Evolutionary conservation across 2,797 vertebrate genomes (phyloP), one percentile per base, ranked within the genome.

Genomic region (Etheostoma perlongum): DNA sequence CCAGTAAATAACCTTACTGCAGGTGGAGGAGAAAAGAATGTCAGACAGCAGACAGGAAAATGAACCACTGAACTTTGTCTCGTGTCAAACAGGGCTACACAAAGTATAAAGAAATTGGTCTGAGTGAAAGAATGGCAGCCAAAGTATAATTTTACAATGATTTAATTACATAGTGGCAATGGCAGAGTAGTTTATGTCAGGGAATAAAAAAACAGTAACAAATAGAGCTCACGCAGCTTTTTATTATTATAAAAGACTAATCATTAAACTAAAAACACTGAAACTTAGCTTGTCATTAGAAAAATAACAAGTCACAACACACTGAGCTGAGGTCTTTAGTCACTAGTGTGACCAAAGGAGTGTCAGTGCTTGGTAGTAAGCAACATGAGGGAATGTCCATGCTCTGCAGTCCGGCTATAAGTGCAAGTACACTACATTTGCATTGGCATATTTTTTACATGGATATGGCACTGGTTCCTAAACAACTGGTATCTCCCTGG

Each of bases 241-340:
- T 78, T 58, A 48, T 44, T 67, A 3, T 40, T 61, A 13, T 75
- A 76, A 82, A 73, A 18, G 54, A 15, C 61, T 62, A 40, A 46
- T 52, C 61, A 74, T 72, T 85, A 75, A 65, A 67, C 16, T 44
- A 30, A 23, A 57, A 68, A 51, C 27, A 21, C 16, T 16, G 18
- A 68, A 74, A 70, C 19, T 21, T 57, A 19, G 12, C 15, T 19
- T 74, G n/a, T 66, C 47, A 51, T 14, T 9, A 51, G n/a, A 60
- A 67, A 83, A 83, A 66, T 75, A 70, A 61, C 33, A 67, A 76
- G 68, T 65, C 42, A 68, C 67, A 81, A 71, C 67, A 65, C 76
- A 74, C 51, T 79, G 51, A 76, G 72, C 64, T 2, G n/a, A 57
- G 58, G 71, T 59, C 46, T 81, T 76, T 69, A 52, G 74, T 88